Percentiles rank a stretch among this genome's conserved stretches.
Conservation (phyloP, 2,797 vertebrate genomes). For the Potorous gilbertii region DNA sequence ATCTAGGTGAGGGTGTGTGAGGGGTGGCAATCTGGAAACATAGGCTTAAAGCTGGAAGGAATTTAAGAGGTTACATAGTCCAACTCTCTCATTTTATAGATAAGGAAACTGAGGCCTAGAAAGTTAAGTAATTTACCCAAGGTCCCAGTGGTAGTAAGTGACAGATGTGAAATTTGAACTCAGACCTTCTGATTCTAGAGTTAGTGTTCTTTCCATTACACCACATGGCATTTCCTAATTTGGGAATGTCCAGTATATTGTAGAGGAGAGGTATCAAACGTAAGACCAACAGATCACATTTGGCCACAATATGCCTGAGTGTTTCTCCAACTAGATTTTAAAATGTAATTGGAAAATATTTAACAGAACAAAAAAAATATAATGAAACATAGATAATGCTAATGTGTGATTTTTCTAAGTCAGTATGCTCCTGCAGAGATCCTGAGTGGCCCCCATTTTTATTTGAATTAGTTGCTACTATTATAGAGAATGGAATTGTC, state of each 20-base stretch:
- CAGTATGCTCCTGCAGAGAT: neutral
- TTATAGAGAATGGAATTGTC: neutral
- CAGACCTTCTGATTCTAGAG: neutral
- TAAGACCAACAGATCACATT: neutral
- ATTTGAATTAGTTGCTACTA: neutral
- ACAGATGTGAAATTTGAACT: neutral
- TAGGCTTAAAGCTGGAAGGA: neutral
- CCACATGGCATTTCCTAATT: neutral
- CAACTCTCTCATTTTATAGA: neutral
- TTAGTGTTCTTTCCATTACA: neutral
- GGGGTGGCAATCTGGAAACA: neutral
- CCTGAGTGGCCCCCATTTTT: neutral
- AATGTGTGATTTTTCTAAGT: neutral
- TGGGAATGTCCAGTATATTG: neutral
- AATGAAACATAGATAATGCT: neutral
- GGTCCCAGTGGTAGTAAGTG: neutral
- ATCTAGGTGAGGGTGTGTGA: neutral
- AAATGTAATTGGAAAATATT: neutral
- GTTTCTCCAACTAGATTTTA: neutral
- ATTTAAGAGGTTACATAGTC: neutral
- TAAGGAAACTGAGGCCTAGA: neutral
- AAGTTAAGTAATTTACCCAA: neutral
- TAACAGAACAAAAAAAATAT: neutral
- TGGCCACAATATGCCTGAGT: neutral
- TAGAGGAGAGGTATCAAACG: neutral